phyloP scores from a whole-genome alignment of 2,113 vertebrate species.

The Scolopax mira region DNA sequence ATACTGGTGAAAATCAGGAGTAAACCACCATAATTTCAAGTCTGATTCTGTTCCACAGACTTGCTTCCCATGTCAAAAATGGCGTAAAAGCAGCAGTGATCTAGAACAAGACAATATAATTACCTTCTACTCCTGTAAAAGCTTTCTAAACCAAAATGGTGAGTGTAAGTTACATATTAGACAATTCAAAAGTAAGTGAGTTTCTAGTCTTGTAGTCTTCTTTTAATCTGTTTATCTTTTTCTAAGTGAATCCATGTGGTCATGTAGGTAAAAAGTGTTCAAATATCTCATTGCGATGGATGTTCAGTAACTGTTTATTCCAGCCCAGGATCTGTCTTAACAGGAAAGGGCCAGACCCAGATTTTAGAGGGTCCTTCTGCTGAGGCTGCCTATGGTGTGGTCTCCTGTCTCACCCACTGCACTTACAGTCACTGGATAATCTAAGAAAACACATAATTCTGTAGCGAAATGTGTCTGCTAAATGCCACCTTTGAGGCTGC shows the following conservation, averaged over 20 bases:
- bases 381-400: neutral
- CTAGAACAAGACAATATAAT: neutral
- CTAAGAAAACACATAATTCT: conserved; percentile 4
- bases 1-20: neutral
- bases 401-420: neutral
- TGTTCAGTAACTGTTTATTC: neutral
- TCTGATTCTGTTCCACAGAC: neutral
- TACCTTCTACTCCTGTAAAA: neutral
- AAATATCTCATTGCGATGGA: neutral
- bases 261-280: neutral
- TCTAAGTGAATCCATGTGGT: neutral
- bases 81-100: neutral
- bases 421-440: neutral
- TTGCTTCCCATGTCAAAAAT: neutral
- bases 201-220: neutral
- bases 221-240: neutral
- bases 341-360: neutral
- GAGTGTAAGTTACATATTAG: neutral
- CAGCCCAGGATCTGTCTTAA: neutral
- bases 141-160: neutral
- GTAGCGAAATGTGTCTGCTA: neutral
- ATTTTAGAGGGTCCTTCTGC: neutral
- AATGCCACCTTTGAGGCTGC: neutral
- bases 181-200: neutral
- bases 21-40: neutral